These are phyloP conservation scores for Pangasius macronema DNA, from an alignment of 2,797 vertebrate species.

Conservation along the genomic window DNA sequence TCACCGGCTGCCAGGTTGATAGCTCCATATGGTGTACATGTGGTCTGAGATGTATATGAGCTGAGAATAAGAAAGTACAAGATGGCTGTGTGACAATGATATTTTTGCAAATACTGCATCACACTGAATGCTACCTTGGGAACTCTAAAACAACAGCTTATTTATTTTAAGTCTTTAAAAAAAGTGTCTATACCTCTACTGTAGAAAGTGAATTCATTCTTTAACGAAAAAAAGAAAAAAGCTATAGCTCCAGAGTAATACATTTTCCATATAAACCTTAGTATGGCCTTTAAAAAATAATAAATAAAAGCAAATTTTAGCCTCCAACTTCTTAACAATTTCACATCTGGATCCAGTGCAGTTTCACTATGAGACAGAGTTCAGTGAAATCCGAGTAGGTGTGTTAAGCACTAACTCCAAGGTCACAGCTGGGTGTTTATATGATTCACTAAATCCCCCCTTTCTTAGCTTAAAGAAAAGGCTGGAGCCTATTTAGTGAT, in stretches of 20 bases:
- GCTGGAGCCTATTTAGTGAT: neutral
- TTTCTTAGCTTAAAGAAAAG: constrained; percentile 11
- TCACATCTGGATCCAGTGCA: constrained; percentile 14
- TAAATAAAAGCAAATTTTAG: neutral
- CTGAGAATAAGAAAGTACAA: neutral
- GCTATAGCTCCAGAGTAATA: neutral
- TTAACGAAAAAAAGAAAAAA: neutral
- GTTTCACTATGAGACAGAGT: constrained; percentile 14
- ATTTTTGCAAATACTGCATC: neutral
- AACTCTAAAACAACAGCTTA: neutral
- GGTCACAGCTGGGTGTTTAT: constrained; percentile 35
- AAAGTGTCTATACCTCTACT: neutral
- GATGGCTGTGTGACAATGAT: neutral
- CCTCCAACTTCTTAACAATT: neutral
- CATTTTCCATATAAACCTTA: neutral
- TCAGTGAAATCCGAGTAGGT: constrained; percentile 19
- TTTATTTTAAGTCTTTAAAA: neutral
- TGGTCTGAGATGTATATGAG: neutral
- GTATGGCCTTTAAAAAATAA: neutral
- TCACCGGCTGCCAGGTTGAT: neutral
- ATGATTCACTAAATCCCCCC: neutral
- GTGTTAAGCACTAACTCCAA: neutral
- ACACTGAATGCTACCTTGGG: neutral
- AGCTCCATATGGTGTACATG: constrained; percentile 7
- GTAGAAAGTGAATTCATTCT: neutral